Evolutionary conservation across 1,140 invertebrate genomes (phyloP).

Genomic region (Heliconius hermathena): DNA sequence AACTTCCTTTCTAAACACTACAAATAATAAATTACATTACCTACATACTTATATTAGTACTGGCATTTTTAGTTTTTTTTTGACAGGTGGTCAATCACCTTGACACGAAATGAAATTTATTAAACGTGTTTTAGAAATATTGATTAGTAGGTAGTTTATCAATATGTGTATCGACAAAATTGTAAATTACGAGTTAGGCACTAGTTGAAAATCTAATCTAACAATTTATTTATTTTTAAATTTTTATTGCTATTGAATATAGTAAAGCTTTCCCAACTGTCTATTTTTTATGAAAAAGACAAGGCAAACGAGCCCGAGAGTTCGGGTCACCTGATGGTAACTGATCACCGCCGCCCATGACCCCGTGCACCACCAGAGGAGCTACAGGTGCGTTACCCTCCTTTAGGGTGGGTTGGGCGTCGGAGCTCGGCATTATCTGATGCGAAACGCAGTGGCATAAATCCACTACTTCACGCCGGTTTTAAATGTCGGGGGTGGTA

Average conservation of each 20-base stretch:
- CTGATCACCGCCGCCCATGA: no score
- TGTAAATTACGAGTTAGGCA: neutral
- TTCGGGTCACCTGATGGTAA: no score
- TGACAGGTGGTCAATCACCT: slow-evolving; percentile 26
- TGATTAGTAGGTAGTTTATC: neutral
- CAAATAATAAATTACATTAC: neutral
- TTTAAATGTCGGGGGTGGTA: no score
- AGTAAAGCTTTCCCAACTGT: no score
- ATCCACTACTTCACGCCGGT: no score
- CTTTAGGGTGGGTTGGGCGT: no score
- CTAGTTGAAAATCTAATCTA: neutral
- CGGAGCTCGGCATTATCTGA: no score
- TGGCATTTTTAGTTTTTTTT: slow-evolving; percentile 22
- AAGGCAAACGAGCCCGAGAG: no score
- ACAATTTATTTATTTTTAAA: neutral
- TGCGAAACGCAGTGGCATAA: no score
- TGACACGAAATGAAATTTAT: slow-evolving; percentile 19
- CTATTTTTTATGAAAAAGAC: no score
- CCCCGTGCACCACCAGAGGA: no score
- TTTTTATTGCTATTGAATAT: neutral
- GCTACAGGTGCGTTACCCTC: no score
- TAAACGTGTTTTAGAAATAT: slow-evolving; percentile 11
- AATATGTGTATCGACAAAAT: neutral
- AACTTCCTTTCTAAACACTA: neutral
- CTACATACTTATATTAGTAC: neutral